These are phyloP conservation scores for Erinaceus europaeus DNA, from an alignment of 2,113 vertebrate species.

Conservation along the genomic window DNA sequence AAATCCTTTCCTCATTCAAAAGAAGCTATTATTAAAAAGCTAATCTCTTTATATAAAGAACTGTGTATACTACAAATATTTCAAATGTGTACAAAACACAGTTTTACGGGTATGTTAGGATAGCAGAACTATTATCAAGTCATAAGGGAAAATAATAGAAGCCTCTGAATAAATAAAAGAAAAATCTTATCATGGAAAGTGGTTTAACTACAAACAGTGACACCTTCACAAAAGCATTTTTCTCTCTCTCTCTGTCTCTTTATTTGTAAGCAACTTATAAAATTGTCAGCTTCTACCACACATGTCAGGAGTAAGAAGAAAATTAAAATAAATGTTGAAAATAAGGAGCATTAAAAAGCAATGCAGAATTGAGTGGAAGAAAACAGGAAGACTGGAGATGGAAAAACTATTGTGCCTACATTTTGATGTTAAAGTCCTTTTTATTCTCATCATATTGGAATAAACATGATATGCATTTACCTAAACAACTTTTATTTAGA, in stretches of 20 bases:
- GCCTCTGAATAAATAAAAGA: conserved; percentile 35
- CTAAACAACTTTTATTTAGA: conserved; percentile 2
- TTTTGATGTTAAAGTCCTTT: background rate
- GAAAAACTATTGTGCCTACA: background rate
- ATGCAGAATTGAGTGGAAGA: background rate
- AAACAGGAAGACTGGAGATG: background rate
- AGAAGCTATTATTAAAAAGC: conserved; percentile 69
- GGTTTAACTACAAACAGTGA: conserved; percentile 47
- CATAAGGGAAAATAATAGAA: conserved; percentile 61
- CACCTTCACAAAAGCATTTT: conserved; percentile 28
- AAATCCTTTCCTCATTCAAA: conserved; percentile 64
- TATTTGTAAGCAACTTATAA: conserved; percentile 48
- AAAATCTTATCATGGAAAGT: conserved; percentile 53
- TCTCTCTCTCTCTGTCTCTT: no score
- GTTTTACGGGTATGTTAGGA: conserved; percentile 53
- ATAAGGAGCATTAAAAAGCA: background rate
- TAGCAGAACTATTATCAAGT: conserved; percentile 38
- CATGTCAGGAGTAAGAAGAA: conserved; percentile 25
- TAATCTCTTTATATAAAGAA: conserved; percentile 60
- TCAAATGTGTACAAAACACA: conserved; percentile 31
- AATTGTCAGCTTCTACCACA: conserved; percentile 15
- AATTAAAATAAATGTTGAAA: conserved; percentile 49
- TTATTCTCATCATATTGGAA: background rate
- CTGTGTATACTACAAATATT: conserved; percentile 20
- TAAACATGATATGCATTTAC: conserved; percentile 6